Base-by-base conservation (phyloP, 2,797 vertebrate genomes). In the Tenualosa ilisha region DNA sequence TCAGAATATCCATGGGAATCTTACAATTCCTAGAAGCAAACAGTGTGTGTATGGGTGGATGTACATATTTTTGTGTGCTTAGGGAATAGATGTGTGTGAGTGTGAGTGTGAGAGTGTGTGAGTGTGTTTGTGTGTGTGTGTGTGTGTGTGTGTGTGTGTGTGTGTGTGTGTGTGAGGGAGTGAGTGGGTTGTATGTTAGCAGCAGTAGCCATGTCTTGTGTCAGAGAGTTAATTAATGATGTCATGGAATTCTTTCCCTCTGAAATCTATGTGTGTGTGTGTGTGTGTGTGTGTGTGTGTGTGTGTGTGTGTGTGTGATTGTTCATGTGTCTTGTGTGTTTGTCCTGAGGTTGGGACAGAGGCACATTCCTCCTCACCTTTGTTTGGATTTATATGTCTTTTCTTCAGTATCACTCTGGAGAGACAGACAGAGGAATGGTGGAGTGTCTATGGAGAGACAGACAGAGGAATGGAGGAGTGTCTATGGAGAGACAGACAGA, bases 241-340 rank as follows among this genome's bases (percentile, higher is more conserved):
- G 24, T 8, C 63, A 65, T 1, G 63, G 63, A 65, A 65, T 65
- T 65, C 63, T 65, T 31, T 12, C 63, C 7, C 24, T 65, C 24
- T 65, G 63, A 65, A 26, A 20, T 24, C 22, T 65, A 1, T 65
- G 63, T 65, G 63, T 65, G 81, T 81, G 40, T 49, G 50, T 81
- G 50, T 49, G 81, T n/a, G 17, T 81, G 81, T 81, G n/a, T 65
- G 61, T 65, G 61, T 65, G 61, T 65, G 63, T 65, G 81, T 81
- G 40, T 49, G 50, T 81, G 50, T 49, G 81, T n/a, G 17, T 81
- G 81, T 81, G n/a, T 65, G 61, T 65, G 61, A 9, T 22, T 65
- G 61, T 26, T 2, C 6, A 6, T 26, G 61, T 63, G 61, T 63
- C 22, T 63, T 37, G 26, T 72, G 26, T 72, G 65, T 37, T 13